Evolutionary conservation across 2,113 vertebrate species (phyloP), one percentile per base, ranked within the genome.

Genomic region (Herpetotheres cachinnans): DNA sequence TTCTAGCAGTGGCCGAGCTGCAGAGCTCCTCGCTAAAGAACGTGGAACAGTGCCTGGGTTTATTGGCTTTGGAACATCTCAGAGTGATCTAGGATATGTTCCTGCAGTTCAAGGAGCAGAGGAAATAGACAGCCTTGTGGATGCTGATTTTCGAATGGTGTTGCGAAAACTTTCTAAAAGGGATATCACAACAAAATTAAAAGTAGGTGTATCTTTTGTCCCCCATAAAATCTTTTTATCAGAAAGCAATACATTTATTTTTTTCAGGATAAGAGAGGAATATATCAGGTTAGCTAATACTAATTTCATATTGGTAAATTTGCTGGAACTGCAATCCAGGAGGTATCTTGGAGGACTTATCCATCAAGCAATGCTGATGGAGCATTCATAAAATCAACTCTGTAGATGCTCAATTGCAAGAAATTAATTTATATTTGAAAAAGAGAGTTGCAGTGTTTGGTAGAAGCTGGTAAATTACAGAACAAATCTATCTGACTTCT

Each of bases 121-220:
- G 93, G 99, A 99, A 95, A 99, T 99, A n/a, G 99, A 99, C 96
- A 99, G 96, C 92, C 98, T 99, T 27, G 99, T 99, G 10, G 99
- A 99, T 97, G 99, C 99, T 36, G 99, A 99, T 90, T 99, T 99
- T 93, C 99, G 99, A 59, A 98, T 99, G 98, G 99, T 99, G 86
- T 98, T 99, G 29, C 97, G 99, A 72, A 99, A 99, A 93, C 98
- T 99, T 38, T 99, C 99, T 10, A 99, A 99, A 97, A 99, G 99
- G 91, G 99, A 99, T 95, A 94, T 98, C 52, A 99, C 98, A 38
- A 99, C 99, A 66, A 99, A 99, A 97, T 96, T 99, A 89, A 99
- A 99, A 97, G 99, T 99, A 96, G 94, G 98, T 95, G 47, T 95
- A 78, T 59, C 16, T 44, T 85, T 58, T 91, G 30, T 93, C 21